These are phyloP conservation scores for Malurus alboscapulatus DNA, from an alignment of 2,113 vertebrate genomes.

Conservation along the genomic window DNA sequence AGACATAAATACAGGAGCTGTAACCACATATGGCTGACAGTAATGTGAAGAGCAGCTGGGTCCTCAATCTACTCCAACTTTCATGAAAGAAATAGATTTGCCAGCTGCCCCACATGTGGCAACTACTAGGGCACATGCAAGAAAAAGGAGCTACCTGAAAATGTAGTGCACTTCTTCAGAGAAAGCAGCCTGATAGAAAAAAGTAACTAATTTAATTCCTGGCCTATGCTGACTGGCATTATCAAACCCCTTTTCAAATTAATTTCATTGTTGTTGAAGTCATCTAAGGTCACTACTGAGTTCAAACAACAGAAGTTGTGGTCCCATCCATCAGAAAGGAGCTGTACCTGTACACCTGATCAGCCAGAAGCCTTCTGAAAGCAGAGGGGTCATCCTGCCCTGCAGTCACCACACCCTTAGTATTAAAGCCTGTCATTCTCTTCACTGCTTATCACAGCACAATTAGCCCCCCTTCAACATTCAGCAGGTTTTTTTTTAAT, in stretches of 20 bases:
- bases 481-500: not conserved
- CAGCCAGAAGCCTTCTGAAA: not conserved
- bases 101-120: not conserved
- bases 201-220: not conserved
- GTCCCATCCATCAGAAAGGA: not conserved
- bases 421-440: not conserved
- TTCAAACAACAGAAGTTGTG: not conserved
- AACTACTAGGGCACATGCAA: not conserved
- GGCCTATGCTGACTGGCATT: not conserved
- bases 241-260: not conserved
- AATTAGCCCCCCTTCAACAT: not conserved
- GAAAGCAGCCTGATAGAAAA: not conserved
- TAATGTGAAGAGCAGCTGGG: not conserved
- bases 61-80: not conserved
- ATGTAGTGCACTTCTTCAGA: not conserved
- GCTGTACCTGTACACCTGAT: not conserved
- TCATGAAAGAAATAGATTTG: not conserved
- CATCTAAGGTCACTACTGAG: not conserved
- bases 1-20: not conserved
- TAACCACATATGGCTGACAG: not conserved
- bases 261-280: not conserved
- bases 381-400: not conserved
- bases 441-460: not conserved
- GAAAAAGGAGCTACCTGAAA: not conserved
- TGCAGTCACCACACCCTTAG: not conserved